Percentiles rank a stretch among this genome's conserved stretches.
Conservation (phyloP, 2,888 invertebrate species). For the Hoplodrina ambigua region DNA sequence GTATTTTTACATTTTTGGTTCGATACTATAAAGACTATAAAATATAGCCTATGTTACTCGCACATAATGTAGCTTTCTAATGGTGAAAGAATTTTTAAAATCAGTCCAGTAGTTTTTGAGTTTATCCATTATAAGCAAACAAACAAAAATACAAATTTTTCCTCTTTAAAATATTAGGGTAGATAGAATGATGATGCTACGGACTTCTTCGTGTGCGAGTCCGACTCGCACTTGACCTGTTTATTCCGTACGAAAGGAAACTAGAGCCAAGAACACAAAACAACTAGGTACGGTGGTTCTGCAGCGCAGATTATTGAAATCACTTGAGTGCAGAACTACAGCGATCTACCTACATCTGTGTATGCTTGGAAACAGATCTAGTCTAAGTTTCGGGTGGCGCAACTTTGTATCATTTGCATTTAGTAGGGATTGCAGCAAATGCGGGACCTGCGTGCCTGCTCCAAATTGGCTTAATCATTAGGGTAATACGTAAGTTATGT, state of each 20-base stretch:
- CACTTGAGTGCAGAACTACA: constrained; percentile 48
- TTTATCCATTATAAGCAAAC: no score
- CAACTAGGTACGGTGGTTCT: constrained; percentile 1
- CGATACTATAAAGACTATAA: no score
- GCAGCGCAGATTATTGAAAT: constrained; percentile 52
- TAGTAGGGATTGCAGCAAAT: constrained; percentile 56
- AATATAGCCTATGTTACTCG: no score
- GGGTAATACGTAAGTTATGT: constrained; percentile 20
- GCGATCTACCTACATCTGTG: constrained; percentile 34
- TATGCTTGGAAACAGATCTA: constrained; percentile 50
- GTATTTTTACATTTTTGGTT: no score
- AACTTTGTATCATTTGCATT: constrained; percentile 67
- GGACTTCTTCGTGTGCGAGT: no score
- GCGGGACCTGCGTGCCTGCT: constrained; percentile 34
- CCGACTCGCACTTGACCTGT: neutral
- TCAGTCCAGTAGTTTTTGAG: no score
- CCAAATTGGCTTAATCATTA: constrained; percentile 44
- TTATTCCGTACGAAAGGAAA: neutral
- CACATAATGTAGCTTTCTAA: no score
- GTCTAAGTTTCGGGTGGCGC: constrained; percentile 54
- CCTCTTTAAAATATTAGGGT: no score
- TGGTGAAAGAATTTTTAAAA: no score
- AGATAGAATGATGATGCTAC: no score
- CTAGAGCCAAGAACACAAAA: neutral
- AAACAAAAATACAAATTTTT: no score